A percentile compares a stretch with the other conserved stretches of the same genome.
These are phyloP conservation scores for Fratercula arctica DNA, from an alignment of 2,797 vertebrate genomes.

Conservation along the genomic window DNA sequence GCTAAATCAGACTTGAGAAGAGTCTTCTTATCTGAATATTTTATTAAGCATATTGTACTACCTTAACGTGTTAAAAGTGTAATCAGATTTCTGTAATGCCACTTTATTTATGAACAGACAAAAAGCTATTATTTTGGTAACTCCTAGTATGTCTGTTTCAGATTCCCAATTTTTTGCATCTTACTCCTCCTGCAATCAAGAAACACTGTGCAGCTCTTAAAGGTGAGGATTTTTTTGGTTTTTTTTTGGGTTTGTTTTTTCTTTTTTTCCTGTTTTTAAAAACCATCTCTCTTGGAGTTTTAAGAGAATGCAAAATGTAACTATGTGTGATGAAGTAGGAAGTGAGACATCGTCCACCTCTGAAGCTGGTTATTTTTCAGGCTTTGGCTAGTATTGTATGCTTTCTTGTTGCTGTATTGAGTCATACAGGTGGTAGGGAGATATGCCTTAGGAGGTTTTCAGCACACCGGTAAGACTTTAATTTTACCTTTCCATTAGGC, in stretches of 20 bases:
- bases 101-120: background rate
- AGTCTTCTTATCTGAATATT: background rate
- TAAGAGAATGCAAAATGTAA: background rate
- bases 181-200: conserved; percentile 93
- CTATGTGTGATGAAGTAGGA: background rate
- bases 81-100: background rate
- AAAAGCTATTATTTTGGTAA: background rate
- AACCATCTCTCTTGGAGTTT: background rate
- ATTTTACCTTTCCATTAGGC: background rate
- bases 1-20: background rate
- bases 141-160: conserved; percentile 72
- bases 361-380: background rate
- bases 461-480: background rate
- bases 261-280: background rate
- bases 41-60: background rate
- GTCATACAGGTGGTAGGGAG: background rate
- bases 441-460: background rate
- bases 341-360: background rate
- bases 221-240: conserved; percentile 80
- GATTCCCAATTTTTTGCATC: conserved; percentile 97
- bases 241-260: background rate
- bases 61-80: background rate
- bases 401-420: background rate
- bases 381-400: background rate
- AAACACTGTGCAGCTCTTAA: conserved; percentile 93